Conservation (phyloP, 2,113 vertebrate genomes). For the Benitochromis conjunctus region DNA sequence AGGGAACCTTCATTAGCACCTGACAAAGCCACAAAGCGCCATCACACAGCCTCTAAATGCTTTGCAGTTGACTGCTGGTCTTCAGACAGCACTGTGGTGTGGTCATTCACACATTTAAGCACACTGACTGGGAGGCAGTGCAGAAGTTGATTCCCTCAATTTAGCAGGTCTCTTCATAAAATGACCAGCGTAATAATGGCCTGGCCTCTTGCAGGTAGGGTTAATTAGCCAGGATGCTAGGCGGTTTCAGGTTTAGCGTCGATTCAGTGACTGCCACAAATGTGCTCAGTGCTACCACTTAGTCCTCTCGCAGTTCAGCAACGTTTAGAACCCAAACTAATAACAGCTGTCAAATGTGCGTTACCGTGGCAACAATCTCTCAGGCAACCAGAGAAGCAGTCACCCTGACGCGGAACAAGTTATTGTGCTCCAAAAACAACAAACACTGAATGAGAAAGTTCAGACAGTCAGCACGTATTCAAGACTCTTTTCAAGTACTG, state of each 20-base stretch:
- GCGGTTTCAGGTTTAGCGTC: conserved; percentile 50
- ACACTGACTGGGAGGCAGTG: neutral
- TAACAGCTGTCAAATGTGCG: conserved; percentile 74
- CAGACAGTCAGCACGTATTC: neutral
- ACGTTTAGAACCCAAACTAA: conserved; percentile 21
- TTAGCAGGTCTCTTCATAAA: conserved; percentile 1
- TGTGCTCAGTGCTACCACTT: conserved; percentile 11
- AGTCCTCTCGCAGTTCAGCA: conserved; percentile 50
- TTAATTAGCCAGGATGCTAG: conserved; percentile 57
- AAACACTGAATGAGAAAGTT: conserved; percentile 15
- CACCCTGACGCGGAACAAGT: neutral
- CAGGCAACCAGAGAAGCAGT: conserved; percentile 61
- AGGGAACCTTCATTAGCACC: conserved; percentile 39
- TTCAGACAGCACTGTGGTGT: neutral
- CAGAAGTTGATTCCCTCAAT: conserved; percentile 10
- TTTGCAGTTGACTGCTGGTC: conserved; percentile 23
- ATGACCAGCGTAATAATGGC: neutral
- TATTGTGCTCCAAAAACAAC: conserved; percentile 6
- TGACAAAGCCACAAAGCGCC: conserved; percentile 43
- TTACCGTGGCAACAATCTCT: conserved; percentile 80
- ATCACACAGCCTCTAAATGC: conserved; percentile 19
- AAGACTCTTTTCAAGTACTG: neutral
- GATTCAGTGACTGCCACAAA: conserved; percentile 22
- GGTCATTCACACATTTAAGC: neutral
- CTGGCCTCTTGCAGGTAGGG: conserved; percentile 41